Conservation (phyloP, 2,113 vertebrate species). For the Pterocles gutturalis region DNA sequence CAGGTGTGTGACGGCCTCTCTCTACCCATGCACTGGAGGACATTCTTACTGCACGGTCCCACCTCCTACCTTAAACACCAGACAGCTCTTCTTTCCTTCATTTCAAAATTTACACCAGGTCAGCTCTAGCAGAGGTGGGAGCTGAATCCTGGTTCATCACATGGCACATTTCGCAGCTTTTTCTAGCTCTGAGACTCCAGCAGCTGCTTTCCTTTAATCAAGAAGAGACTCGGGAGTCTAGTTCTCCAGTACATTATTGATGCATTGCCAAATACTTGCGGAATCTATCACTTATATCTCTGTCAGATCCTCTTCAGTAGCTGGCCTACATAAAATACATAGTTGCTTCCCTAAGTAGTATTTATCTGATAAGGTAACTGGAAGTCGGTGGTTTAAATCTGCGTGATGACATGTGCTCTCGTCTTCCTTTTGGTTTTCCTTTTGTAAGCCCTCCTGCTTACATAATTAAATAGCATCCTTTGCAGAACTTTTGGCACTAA, state of each 20-base stretch:
- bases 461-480: conserved; percentile 20
- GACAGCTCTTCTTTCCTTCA: conserved; percentile 17
- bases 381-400: conserved; percentile 19
- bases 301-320: background rate
- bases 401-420: background rate
- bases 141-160: conserved; percentile 29
- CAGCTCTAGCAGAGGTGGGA: conserved; percentile 17
- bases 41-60: background rate
- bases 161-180: conserved; percentile 28
- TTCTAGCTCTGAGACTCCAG: conserved; percentile 33
- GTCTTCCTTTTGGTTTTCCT: background rate
- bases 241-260: background rate
- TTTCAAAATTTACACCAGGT: conserved; percentile 47
- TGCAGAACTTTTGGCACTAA: background rate
- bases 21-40: background rate
- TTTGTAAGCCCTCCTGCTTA: conserved; percentile 22
- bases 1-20: background rate
- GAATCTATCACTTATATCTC: conserved; percentile 46
- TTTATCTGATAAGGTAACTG: conserved; percentile 38
- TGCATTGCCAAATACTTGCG: conserved; percentile 14
- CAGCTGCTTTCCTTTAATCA: conserved; percentile 57
- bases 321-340: conserved; percentile 1
- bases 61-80: conserved; percentile 15
- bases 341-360: background rate
- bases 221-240: background rate